Conservation (phyloP, 64 coral and sea anemone genomes). For the Montipora capricornis region DNA sequence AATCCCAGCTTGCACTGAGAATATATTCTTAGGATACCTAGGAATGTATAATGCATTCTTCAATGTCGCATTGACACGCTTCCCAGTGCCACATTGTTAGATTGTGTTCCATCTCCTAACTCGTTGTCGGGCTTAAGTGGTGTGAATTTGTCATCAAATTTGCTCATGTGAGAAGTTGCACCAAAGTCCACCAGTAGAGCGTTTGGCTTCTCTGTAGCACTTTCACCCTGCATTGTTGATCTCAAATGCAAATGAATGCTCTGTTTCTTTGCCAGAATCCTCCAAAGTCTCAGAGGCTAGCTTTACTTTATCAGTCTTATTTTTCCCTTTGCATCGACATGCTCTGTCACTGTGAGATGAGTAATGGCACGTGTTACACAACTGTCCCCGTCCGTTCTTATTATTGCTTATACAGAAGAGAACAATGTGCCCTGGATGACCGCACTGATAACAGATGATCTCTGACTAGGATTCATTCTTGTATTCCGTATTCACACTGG, state of each 20-base stretch:
- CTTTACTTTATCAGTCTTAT: conserved; percentile 43
- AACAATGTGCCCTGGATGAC: conserved; percentile 38
- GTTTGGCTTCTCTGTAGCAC: too few species aligned
- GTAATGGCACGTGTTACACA: conserved; percentile 28
- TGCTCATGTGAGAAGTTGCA: too few species aligned
- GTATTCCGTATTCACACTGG: conserved; percentile 25
- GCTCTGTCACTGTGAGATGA: conserved; percentile 41
- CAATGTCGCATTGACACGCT: conserved; percentile 5
- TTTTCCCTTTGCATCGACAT: conserved; percentile 40
- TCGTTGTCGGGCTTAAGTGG: too few species aligned
- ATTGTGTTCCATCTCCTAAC: not conserved
- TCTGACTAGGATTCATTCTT: not conserved
- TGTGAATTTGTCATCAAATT: too few species aligned
- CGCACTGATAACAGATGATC: not conserved
- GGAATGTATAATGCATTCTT: conserved; percentile 46
- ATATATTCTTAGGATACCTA: conserved; percentile 61
- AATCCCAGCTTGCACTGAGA: conserved; percentile 77
- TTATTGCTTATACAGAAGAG: conserved; percentile 4
- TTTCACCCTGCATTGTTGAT: not conserved
- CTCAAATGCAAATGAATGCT: conserved; percentile 51
- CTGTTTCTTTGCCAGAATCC: conserved; percentile 5
- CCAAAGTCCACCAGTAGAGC: not conserved
- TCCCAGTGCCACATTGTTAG: not conserved
- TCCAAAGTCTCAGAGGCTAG: conserved; percentile 20
- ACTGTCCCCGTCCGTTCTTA: conserved; percentile 5